A percentile compares a stretch with the other conserved stretches of the same genome.
These are phyloP conservation scores for Meloidogyne hapla DNA, from an alignment of 1,140 invertebrate species.

Conservation along the genomic window DNA sequence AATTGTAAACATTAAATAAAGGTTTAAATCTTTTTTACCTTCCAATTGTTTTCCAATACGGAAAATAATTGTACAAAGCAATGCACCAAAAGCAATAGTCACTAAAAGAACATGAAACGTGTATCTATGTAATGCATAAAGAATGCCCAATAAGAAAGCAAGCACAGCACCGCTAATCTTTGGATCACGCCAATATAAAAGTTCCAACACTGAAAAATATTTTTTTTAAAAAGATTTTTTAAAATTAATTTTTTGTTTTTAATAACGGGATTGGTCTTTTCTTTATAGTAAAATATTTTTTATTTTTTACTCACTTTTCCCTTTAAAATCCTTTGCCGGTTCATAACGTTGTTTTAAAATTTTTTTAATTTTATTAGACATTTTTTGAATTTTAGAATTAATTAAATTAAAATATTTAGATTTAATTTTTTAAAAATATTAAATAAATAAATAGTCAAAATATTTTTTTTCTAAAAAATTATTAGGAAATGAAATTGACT, in stretches of 20 bases:
- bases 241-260: conserved; percentile 15
- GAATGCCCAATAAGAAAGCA: neutral
- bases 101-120: neutral
- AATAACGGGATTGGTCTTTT: too few species aligned
- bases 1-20: neutral
- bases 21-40: neutral
- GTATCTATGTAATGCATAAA: neutral
- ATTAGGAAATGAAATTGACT: neutral
- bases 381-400: conserved; percentile 21
- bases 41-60: neutral
- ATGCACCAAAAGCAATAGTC: neutral
- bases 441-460: too few species aligned
- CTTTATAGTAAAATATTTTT: neutral
- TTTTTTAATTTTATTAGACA: conserved; percentile 35
- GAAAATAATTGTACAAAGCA: neutral
- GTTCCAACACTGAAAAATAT: conserved; percentile 82
- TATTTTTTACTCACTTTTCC: conserved; percentile 43
- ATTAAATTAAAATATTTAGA: neutral
- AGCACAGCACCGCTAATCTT: conserved; percentile 49
- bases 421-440: too few species aligned
- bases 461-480: neutral
- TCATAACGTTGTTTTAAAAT: conserved; percentile 38
- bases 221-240: conserved; percentile 67
- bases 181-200: conserved; percentile 70
- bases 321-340: conserved; percentile 52